Evolutionary conservation across 2,797 vertebrate species (phyloP).

Genomic region (Craterocephalus amniculus): DNA sequence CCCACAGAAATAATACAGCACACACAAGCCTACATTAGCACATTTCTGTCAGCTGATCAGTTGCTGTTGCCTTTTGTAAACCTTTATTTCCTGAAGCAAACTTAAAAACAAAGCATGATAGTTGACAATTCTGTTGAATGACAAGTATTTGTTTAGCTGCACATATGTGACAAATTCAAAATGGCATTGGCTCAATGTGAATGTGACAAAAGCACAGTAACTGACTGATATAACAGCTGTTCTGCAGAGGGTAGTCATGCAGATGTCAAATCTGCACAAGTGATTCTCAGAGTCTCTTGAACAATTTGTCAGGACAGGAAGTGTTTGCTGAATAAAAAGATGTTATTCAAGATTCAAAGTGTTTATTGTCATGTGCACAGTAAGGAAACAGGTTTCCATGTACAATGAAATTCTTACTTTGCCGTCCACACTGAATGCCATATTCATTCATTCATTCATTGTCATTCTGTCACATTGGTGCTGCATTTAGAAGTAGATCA

Average conservation of each 20-base stretch:
- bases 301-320: slow-evolving; percentile 34
- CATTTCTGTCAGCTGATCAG: slow-evolving; percentile 37
- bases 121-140: not conserved
- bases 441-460: no score
- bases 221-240: slow-evolving; percentile 48
- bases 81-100: not conserved
- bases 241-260: slow-evolving; percentile 39
- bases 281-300: slow-evolving; percentile 25
- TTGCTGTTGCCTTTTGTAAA: not conserved
- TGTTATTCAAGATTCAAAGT: no score
- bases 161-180: slow-evolving; percentile 45
- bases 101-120: not conserved
- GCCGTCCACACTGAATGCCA: no score
- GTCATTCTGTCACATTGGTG: slow-evolving; percentile 9
- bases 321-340: no score
- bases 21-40: not conserved
- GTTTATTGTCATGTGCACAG: no score
- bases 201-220: slow-evolving; percentile 62
- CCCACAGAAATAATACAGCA: not conserved
- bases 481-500: slow-evolving; percentile 12
- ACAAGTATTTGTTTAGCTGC: not conserved
- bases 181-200: slow-evolving; percentile 56
- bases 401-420: no score
- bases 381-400: no score
- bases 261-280: slow-evolving; percentile 43